phyloP scores from a whole-genome alignment of 2,888 invertebrate genomes.

The Agonopterix alstromeriana region DNA sequence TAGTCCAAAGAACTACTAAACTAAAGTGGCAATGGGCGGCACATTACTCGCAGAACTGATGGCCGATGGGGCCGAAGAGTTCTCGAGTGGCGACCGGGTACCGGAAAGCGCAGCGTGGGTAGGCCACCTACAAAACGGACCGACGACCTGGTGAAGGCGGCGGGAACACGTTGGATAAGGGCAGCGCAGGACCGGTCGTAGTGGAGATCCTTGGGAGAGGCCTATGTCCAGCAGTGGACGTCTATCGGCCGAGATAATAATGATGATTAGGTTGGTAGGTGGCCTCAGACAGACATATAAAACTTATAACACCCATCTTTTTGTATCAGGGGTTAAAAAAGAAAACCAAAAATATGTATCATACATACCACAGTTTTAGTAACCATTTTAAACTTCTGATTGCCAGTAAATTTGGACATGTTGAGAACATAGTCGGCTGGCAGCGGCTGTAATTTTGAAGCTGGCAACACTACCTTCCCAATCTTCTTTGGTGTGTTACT shows the following conservation, averaged over 20 bases:
- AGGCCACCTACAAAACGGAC: too few species aligned
- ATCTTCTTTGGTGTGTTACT: neutral
- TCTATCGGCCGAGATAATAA: neutral
- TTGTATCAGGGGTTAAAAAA: neutral
- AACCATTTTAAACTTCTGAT: constrained; percentile 9
- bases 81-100: too few species aligned
- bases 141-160: too few species aligned
- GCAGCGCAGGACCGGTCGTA: too few species aligned
- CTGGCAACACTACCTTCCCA: constrained; percentile 49
- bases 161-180: too few species aligned
- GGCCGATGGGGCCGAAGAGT: too few species aligned
- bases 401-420: constrained; percentile 26
- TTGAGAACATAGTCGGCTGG: constrained; percentile 51
- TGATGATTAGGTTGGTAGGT: neutral
- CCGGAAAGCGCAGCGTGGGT: too few species aligned
- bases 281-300: neutral
- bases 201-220: neutral
- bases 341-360: neutral
- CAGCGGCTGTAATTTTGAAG: constrained; percentile 55
- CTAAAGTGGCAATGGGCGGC: neutral
- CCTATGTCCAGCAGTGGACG: neutral
- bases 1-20: too few species aligned
- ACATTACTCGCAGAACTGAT: too few species aligned
- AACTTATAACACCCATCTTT: neutral
- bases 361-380: neutral